Base-by-base conservation (phyloP, 1,140 invertebrate genomes). In the Eulimnadia texana region DNA sequence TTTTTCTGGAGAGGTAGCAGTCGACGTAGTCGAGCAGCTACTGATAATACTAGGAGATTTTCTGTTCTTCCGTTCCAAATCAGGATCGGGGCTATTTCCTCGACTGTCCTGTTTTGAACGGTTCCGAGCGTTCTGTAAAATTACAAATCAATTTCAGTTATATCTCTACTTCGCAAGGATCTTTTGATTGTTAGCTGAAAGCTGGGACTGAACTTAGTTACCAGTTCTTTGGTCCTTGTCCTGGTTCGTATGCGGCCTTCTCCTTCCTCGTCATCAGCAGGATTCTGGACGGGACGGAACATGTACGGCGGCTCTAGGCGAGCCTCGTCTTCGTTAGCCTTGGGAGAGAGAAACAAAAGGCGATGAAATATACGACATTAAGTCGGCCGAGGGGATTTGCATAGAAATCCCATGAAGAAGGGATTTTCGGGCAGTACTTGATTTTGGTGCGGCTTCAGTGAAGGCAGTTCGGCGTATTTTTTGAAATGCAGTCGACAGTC, bases 161-260 rank as follows among this genome's bases (percentile, higher is more conserved):
- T n/a, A n/a, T n/a, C n/a, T n/a, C n/a, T n/a, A n/a, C n/a, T n/a
- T n/a, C n/a, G n/a, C n/a, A n/a, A n/a, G n/a, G n/a, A n/a, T n/a
- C n/a, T n/a, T n/a, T n/a, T n/a, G n/a, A n/a, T n/a, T n/a, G n/a
- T 6, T 42, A 42, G 6, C 33, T 42, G 33, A 42, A 42, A 42
- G 16, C 33, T 9, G 33, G 33, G 33, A 16, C 16, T 42, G 16
- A 42, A 42, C 33, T 6, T 6, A 42, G 16, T 6, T 66, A 78
- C 74, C 63, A 75, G 76, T 74, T 87, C 85, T 73, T 88, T 88
- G 25, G 83, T 80, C 74, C 90, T 88, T 67, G 90, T 91, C 66
- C 88, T 78, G 42, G 89, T 92, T 70, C 89, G 81, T 84, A 91
- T 90, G 72, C 88, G 82, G 70, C 86, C 87, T 69, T 89, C 86